Evolutionary conservation across 2,888 invertebrate genomes (phyloP).

Genomic region (Phyllotreta striolata): DNA sequence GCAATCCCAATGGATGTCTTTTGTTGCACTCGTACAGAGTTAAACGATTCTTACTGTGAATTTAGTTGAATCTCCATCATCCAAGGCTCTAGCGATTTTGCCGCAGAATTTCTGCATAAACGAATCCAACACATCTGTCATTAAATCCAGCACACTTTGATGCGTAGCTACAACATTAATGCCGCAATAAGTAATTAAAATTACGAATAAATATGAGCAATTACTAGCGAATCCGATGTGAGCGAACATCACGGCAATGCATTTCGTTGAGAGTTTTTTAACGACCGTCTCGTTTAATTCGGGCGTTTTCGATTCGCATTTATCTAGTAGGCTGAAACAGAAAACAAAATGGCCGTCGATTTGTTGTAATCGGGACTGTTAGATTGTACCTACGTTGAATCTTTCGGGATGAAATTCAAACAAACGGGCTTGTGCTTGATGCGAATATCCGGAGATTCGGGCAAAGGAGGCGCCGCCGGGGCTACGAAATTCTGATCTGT

Average conservation of each 20-base stretch:
- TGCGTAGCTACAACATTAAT: conserved; percentile 56
- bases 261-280: conserved; percentile 60
- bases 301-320: conserved; percentile 49
- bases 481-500: conserved; percentile 54
- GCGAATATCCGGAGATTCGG: conserved; percentile 49
- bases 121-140: conserved; percentile 62
- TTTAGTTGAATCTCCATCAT: conserved; percentile 60
- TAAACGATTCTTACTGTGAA: conserved; percentile 65
- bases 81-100: conserved; percentile 64
- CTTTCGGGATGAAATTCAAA: conserved; percentile 54
- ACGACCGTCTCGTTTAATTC: conserved; percentile 55
- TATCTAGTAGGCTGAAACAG: conserved; percentile 42
- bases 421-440: conserved; percentile 49
- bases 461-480: conserved; percentile 52
- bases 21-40: no score
- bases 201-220: conserved; percentile 24
- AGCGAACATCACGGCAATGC: conserved; percentile 63
- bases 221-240: conserved; percentile 66
- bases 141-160: conserved; percentile 62
- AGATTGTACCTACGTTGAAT: conserved; percentile 49
- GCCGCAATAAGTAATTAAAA: conserved; percentile 18
- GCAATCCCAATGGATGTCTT: conserved; percentile 23
- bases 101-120: conserved; percentile 63
- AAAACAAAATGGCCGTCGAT: conserved; percentile 18
- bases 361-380: not conserved